Base-by-base conservation (phyloP, 1,140 invertebrate species). In the Chionoecetes opilio region DNA sequence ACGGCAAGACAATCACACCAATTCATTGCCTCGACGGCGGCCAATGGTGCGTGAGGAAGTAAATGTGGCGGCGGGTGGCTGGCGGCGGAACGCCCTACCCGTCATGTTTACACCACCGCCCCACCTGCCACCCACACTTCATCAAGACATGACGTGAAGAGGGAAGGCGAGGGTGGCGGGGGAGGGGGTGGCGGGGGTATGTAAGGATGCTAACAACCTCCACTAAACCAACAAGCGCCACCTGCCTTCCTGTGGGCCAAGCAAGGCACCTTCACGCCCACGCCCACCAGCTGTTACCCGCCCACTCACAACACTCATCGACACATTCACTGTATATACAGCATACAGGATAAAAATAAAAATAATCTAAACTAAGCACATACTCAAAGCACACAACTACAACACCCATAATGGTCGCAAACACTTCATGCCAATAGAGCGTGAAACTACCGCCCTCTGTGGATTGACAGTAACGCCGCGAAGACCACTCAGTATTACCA, bases 21-120 rank as follows among this genome's bases (percentile, higher is more conserved):
- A 38, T 46, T 53, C 75, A 94, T 38, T 89, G 86, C 53, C 86
- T 29, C 5, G 86, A 89, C 86, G 82, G 34, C n/a, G n/a, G 8
- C 41, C 92, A 93, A 87, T 93, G 92, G 92, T 35, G 92, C 41
- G 92, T 93, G 92, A 88, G 92, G 46, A 75, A 38, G 41, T 88
- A 63, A 46, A 53, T 87, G 92, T 88, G 84, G 84, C 84, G n/a
- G 32, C 32, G 89, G 41, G 41, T 0, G 41, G 32, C 5, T 35
- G 38, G 86, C 17, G 86, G 2, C 86, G 35, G 35, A 8, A 17
- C 63, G 46, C 46, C 21, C 46, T 53, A 53, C 46, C 21, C 11
- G 63, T 75, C 63, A 75, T n/a, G 63, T 75, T 26, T 75, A 75
- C 63, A 75, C 21, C 63, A 21, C 63, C 63, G 63, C 63, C 63